Conservation (phyloP, 35 echinoderm and acorn worm species). For the Heliocidaris erythrogramma region DNA sequence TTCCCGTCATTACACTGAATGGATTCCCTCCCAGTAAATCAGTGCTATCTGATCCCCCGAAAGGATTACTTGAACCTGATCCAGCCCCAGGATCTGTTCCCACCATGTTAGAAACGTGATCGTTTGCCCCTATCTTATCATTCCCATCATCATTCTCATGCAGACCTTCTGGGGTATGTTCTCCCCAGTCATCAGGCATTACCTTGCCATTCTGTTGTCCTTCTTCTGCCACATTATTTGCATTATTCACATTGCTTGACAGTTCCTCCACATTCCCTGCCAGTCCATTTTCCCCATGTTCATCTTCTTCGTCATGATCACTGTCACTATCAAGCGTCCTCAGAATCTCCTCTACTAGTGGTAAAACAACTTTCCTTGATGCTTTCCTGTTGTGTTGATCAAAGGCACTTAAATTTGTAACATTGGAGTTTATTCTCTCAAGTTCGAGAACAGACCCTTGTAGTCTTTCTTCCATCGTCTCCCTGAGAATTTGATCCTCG, state of each 20-base stretch:
- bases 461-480: conserved; percentile 30
- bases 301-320: background rate
- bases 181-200: background rate
- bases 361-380: conserved; percentile 28
- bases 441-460: conserved; percentile 20
- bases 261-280: background rate
- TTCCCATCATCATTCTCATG: conserved; percentile 6
- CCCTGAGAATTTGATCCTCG: conserved; percentile 31
- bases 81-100: background rate
- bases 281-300: conserved; percentile 14
- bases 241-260: conserved; percentile 43
- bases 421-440: conserved; percentile 28
- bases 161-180: background rate
- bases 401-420: conserved; percentile 46
- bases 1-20: background rate
- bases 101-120: background rate
- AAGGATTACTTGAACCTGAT: background rate
- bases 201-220: conserved; percentile 26
- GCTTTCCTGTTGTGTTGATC: conserved; percentile 45
- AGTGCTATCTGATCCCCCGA: background rate
- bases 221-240: conserved; percentile 13
- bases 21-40: conserved; percentile 11
- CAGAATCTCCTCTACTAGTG: conserved; percentile 7
- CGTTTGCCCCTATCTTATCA: background rate
- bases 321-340: conserved; percentile 12